Conservation (phyloP, 2,797 vertebrate species). For the Coreius guichenoti region DNA sequence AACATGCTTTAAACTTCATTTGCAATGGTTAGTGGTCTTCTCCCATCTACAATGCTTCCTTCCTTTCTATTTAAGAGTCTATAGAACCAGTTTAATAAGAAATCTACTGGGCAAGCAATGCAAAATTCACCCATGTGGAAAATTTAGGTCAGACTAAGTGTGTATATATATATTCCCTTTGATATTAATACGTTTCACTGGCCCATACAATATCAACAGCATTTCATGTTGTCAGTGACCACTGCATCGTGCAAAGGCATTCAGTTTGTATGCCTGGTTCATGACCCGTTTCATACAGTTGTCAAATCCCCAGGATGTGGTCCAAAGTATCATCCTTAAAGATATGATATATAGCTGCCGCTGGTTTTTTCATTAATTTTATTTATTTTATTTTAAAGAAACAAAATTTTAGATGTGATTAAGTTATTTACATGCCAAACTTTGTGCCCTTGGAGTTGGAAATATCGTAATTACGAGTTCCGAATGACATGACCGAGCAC, state of each 20-base stretch:
- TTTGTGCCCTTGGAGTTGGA: not conserved
- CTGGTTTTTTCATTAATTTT: not conserved
- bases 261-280: constrained; percentile 1
- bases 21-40: constrained; percentile 31
- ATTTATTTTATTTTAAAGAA: not conserved
- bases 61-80: constrained; percentile 30
- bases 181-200: constrained; percentile 33
- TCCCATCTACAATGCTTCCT: constrained; percentile 4
- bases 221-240: constrained; percentile 19
- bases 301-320: constrained; percentile 1
- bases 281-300: constrained; percentile 21
- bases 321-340: not conserved
- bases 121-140: constrained; percentile 19
- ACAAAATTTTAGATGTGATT: not conserved
- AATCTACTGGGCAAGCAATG: constrained; percentile 16
- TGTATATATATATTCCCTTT: constrained; percentile 31
- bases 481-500: too few relatives aligned
- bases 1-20: constrained; percentile 29
- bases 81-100: constrained; percentile 24
- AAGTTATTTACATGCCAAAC: not conserved
- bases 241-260: not conserved
- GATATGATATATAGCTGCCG: not conserved
- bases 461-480: not conserved
- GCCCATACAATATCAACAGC: constrained; percentile 27
- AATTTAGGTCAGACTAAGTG: constrained; percentile 27